Evolutionary conservation across 2,888 invertebrate genomes (phyloP).

Genomic region (Smittia sp.): DNA sequence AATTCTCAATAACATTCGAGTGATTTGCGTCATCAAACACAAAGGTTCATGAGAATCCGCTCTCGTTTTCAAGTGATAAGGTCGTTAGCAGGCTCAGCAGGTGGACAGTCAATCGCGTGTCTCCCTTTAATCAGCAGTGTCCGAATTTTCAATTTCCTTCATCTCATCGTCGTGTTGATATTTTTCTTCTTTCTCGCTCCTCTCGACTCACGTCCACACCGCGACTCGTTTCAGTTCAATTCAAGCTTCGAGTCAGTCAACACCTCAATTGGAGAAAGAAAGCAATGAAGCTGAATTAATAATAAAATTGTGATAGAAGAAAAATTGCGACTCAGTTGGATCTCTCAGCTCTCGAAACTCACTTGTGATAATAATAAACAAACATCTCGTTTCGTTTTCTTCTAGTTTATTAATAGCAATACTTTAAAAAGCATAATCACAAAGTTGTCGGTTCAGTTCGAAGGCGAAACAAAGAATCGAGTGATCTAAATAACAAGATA

Average conservation of each 20-base stretch:
- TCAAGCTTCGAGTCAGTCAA: conserved; percentile 9
- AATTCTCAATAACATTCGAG: background rate
- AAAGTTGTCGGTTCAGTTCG: background rate
- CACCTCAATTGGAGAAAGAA: conserved; percentile 5
- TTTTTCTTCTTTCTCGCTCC: background rate
- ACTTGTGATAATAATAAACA: conserved; percentile 2
- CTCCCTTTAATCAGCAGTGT: background rate
- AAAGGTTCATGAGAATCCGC: background rate
- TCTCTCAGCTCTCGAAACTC: background rate
- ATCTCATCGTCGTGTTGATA: background rate
- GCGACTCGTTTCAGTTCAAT: background rate
- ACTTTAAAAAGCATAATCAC: background rate
- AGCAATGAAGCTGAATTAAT: conserved; percentile 3
- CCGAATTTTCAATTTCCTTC: background rate
- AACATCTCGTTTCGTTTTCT: background rate
- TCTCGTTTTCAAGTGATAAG: background rate
- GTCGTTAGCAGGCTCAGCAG: background rate
- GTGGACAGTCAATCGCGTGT: background rate
- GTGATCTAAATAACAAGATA: background rate
- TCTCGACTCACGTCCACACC: background rate
- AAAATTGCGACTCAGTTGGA: conserved; percentile 17
- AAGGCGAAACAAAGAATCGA: background rate
- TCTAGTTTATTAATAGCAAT: conserved; percentile 19
- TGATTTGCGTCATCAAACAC: conserved; percentile 11
- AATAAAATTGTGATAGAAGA: conserved; percentile 12